Conservation (phyloP, 2,113 vertebrate species). For the rabbit (Oryctolagus cuniculus) region DNA sequence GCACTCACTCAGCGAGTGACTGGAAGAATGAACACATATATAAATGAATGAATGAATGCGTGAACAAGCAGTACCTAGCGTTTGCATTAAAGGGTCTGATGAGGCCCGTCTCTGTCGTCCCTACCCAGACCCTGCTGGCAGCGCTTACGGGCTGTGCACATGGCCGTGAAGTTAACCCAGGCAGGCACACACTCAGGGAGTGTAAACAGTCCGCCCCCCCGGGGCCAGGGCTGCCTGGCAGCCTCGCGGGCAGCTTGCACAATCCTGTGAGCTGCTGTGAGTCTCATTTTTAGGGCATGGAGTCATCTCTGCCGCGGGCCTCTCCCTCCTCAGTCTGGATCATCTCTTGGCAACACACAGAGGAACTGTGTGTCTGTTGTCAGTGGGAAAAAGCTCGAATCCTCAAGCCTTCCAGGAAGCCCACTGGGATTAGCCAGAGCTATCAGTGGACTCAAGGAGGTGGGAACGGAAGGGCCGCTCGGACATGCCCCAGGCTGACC, state of each 20-base stretch:
- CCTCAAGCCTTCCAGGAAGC: neutral
- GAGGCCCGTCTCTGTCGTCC: neutral
- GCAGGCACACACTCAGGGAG: constrained; percentile 42
- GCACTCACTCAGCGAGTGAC: neutral
- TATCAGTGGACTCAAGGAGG: neutral
- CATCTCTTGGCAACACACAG: constrained; percentile 76
- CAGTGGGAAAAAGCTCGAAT: constrained; percentile 35
- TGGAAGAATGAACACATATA: neutral
- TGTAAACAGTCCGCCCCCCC: constrained; percentile 75
- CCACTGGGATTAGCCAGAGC: neutral
- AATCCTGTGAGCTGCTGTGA: constrained; percentile 82
- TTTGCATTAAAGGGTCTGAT: neutral
- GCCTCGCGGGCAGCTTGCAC: constrained; percentile 79
- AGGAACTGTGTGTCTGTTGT: constrained; percentile 45
- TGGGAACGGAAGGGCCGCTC: neutral
- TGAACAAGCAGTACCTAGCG: neutral
- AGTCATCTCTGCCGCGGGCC: constrained; percentile 72
- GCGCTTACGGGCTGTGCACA: neutral
- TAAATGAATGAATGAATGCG: neutral
- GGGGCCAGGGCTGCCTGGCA: constrained; percentile 77
- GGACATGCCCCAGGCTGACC: neutral
- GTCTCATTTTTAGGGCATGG: constrained; percentile 83
- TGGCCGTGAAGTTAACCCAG: neutral
- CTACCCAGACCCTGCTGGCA: neutral
- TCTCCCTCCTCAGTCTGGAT: constrained; percentile 76